These are phyloP conservation scores for Potamilus streckersoni DNA, from an alignment of 1,140 invertebrate genomes.

Conservation along the genomic window DNA sequence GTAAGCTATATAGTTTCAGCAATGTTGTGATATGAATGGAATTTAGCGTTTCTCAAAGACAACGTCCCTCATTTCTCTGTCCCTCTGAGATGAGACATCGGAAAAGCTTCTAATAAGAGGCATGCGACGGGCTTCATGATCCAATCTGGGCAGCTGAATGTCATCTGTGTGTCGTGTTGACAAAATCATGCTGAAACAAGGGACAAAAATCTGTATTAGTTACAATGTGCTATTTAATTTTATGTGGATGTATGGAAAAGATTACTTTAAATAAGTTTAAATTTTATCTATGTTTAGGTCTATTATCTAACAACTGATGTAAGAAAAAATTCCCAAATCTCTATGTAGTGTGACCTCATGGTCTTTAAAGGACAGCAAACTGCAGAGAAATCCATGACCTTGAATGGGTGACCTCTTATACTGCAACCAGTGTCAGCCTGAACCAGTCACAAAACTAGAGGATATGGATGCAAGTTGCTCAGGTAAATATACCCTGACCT, in stretches of 20 bases:
- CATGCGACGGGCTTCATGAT: conserved; percentile 47
- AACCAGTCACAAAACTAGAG: too few relatives aligned
- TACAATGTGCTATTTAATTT: neutral
- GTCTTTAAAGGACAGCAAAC: too few relatives aligned
- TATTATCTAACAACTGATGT: too few relatives aligned
- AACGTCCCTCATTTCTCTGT: conserved; percentile 60
- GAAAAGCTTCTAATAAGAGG: conserved; percentile 41
- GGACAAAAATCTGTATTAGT: conserved; percentile 12
- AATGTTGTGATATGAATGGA: neutral
- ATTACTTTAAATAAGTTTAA: too few relatives aligned
- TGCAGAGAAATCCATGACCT: too few relatives aligned
- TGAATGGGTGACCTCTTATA: too few relatives aligned
- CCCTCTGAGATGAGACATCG: conserved; percentile 43
- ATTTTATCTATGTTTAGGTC: too few relatives aligned
- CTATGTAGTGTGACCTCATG: too few relatives aligned
- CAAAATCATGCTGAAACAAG: conserved; percentile 54
- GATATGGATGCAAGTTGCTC: too few relatives aligned
- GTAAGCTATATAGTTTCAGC: neutral
- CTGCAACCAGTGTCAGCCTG: too few relatives aligned
- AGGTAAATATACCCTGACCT: too few relatives aligned
- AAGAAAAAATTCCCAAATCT: too few relatives aligned
- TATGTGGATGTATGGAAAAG: neutral
- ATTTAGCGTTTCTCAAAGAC: conserved; percentile 59
- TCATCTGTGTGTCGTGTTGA: conserved; percentile 57
- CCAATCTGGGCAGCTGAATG: conserved; percentile 50